Evolutionary conservation across 2,888 invertebrate genomes (phyloP).

Genomic region (Spodoptera exigua): DNA sequence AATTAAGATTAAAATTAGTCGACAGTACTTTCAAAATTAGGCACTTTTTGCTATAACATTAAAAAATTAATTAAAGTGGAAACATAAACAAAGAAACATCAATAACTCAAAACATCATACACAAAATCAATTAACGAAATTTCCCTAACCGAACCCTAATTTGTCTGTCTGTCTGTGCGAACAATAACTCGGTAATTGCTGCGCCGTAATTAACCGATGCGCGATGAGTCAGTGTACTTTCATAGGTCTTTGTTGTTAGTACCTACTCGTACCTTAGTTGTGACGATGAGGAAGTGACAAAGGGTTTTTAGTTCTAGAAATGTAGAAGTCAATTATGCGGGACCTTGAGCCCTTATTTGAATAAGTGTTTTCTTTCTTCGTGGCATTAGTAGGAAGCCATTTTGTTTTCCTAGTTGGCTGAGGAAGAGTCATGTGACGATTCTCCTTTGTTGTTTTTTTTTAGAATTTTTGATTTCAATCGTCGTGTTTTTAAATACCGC

Average conservation of each 20-base stretch:
- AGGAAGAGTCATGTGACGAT: too few relatives aligned
- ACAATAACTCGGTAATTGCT: slow-evolving; percentile 58
- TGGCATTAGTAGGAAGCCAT: slow-evolving; percentile 37
- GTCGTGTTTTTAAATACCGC: too few relatives aligned
- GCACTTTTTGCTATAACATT: neutral
- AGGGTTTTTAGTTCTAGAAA: slow-evolving; percentile 55
- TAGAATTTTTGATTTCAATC: too few relatives aligned
- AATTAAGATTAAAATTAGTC: too few relatives aligned
- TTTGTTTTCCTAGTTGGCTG: neutral
- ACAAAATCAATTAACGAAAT: slow-evolving; percentile 33
- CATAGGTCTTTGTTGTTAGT: slow-evolving; percentile 57
- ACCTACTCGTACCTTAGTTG: too few relatives aligned
- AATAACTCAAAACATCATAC: slow-evolving; percentile 8
- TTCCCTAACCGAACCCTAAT: slow-evolving; percentile 55
- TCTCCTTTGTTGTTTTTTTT: too few relatives aligned
- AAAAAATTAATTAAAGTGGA: too few relatives aligned
- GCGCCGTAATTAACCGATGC: slow-evolving; percentile 55
- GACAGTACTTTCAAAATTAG: too few relatives aligned
- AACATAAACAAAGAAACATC: slow-evolving; percentile 14
- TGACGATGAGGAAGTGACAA: slow-evolving; percentile 48
- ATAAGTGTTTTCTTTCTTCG: slow-evolving; percentile 48
- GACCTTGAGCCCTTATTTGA: slow-evolving; percentile 53
- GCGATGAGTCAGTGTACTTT: slow-evolving; percentile 59
- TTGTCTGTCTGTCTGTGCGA: slow-evolving; percentile 61
- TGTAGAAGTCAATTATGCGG: slow-evolving; percentile 47